Evolutionary conservation across 1,140 invertebrate species (phyloP), one percentile per base, ranked within the genome.

Genomic region (Bombus affinis): DNA sequence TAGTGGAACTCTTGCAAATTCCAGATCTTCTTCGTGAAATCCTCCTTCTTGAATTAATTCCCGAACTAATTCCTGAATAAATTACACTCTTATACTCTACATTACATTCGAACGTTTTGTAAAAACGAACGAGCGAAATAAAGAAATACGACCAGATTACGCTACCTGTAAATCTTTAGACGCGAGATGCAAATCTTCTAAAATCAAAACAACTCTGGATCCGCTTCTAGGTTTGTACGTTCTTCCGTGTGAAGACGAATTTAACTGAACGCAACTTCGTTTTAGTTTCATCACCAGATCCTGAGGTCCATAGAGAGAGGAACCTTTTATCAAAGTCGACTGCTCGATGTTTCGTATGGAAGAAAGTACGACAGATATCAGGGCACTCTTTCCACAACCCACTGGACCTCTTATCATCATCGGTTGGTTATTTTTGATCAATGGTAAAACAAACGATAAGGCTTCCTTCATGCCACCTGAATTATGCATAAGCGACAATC

Each of bases 1-100:
- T 65, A 95, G 32, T 1, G 94, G 92, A n/a, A 95, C 83, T 92
- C 87, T 94, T 0, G 94, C 94, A 77, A 95, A 95, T 89, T 93
- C 94, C 18, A 95, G 84, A 85, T 95, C 95, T 0, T 95, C 93
- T 74, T 95, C 95, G 79, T 95, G 92, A 72, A 95, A 95, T 81
- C 95, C 94, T 39, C 92, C 91, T 85, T 95, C 94, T 82, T 95
- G 93, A 35, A 95, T 85, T 8, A 95, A 73, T 71, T 95, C 91
- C 12, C 95, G 90, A 18, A 94, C 47, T 1, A 95, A 80, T 91
- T 95, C 95, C 93, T 95, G 74, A 42, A 42, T 10, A 37, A 25
- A 71, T 32, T 2, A 1, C 9, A 9, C 32, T 35, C 15, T 65
- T 42, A 13, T 32, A 13, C 22, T 53, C 18, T 22, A 53, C 22